These are phyloP conservation scores for Oligia latruncula DNA, from an alignment of 2,888 invertebrate genomes.

Conservation along the genomic window DNA sequence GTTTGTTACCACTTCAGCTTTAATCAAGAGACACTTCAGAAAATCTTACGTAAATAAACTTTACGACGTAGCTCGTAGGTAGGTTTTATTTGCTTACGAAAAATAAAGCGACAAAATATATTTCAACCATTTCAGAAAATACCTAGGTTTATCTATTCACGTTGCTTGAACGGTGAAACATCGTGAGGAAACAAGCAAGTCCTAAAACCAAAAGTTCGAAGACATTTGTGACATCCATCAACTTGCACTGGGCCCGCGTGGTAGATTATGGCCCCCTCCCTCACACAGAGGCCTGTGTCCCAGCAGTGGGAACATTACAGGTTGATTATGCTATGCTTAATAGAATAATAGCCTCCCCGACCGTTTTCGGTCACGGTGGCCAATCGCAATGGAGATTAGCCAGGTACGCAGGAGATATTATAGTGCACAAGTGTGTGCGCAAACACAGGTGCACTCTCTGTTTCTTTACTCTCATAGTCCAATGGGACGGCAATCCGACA, in stretches of 20 bases:
- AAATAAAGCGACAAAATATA: background rate
- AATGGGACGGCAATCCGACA: no score
- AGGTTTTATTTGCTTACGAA: conserved; percentile 4
- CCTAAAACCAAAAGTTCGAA: background rate
- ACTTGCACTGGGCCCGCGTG: no score
- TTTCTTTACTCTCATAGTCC: no score
- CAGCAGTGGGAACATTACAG: no score
- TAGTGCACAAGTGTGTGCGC: no score
- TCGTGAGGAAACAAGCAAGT: background rate
- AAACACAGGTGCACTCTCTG: no score
- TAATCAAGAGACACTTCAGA: conserved; percentile 38
- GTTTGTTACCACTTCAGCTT: background rate
- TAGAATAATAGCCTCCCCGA: no score
- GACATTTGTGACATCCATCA: background rate
- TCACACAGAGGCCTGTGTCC: no score
- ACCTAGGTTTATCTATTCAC: background rate
- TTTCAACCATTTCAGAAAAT: background rate
- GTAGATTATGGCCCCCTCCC: no score
- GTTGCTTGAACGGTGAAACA: background rate
- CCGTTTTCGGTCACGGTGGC: no score
- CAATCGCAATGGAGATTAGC: no score
- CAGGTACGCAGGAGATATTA: no score
- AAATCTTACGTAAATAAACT: background rate
- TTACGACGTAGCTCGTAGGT: background rate
- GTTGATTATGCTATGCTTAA: background rate